Base-by-base conservation (phyloP, 2,888 invertebrate genomes). In the Cerastoderma edule region DNA sequence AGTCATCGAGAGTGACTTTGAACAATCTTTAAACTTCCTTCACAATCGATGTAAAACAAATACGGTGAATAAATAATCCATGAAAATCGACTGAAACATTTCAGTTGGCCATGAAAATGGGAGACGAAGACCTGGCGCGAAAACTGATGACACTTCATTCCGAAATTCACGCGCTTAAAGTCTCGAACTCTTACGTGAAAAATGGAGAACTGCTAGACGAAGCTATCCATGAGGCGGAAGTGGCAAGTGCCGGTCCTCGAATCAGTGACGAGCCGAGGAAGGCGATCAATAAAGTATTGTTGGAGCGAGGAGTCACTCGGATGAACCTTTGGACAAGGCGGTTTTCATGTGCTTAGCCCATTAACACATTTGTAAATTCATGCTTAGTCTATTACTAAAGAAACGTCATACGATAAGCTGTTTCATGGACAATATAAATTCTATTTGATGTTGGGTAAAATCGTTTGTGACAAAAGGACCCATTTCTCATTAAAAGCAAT, bases 131-230 rank as follows among this genome's bases (percentile, higher is more conserved):
- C 19, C 48, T 80, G 0, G 75, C 75, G 0, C 53, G 64, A 33
- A 57, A 50, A 19, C 44, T 76, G 8, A 53, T 80, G 27, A 57
- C 54, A 19, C 22, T 76, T 2, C 63, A 80, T 32, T 24, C 67
- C 1, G 76, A 76, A 65, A 71, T 80, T 13, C 71, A 67, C 27
- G 27, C 33, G 2, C 48, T 73, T n/a, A 80, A 76, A 46, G 68
- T 76, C 19, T 72, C 70, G 27, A 54, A 54, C 1, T 71, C 73
- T 27, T 80, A 76, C 53, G 46, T 76, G 44, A 66, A 57, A 19
- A 65, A 75, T 32, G 33, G 72, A 50, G 70, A 70, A 67, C 70
- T 75, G 22, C 60, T 79, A 35, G 75, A 75, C 22, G 79, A 79
- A 22, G 79, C 79, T 4, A 44, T 65, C 1, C 73, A 73, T 27